Evolutionary conservation across 2,888 invertebrate genomes (phyloP).

Genomic region (Willowsia nigromaculata): DNA sequence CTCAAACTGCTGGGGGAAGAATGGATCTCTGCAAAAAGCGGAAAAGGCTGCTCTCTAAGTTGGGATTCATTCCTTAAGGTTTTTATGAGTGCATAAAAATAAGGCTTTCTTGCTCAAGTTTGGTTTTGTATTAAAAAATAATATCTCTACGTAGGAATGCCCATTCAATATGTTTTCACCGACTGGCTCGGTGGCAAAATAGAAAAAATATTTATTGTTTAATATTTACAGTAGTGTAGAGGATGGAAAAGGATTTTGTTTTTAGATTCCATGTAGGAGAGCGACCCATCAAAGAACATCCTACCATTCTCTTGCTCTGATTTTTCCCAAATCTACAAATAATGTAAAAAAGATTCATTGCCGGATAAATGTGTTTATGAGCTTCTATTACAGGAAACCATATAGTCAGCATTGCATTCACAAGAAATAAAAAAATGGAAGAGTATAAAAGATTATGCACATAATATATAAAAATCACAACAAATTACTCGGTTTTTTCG

Average conservation of each 20-base stretch:
- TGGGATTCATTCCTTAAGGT: slow-evolving; percentile 38
- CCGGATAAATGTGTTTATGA: slow-evolving; percentile 66
- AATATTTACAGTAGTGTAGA: background rate
- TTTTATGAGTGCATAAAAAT: slow-evolving; percentile 28
- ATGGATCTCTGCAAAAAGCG: background rate
- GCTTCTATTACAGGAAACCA: slow-evolving; percentile 66
- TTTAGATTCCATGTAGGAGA: slow-evolving; percentile 20
- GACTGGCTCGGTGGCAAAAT: background rate
- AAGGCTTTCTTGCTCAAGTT: slow-evolving; percentile 9
- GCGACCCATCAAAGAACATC: slow-evolving; percentile 4
- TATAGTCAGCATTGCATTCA: slow-evolving; percentile 52
- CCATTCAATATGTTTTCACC: slow-evolving; percentile 4
- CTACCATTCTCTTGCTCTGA: slow-evolving; percentile 26
- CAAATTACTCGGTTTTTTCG: slow-evolving; percentile 68
- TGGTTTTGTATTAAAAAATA: background rate
- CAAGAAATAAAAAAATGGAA: slow-evolving; percentile 19
- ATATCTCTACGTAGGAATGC: background rate
- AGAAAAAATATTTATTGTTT: slow-evolving; percentile 28
- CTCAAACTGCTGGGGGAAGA: slow-evolving; percentile 28
- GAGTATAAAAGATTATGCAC: slow-evolving; percentile 56
- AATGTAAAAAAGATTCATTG: slow-evolving; percentile 57
- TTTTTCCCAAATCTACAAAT: slow-evolving; percentile 41
- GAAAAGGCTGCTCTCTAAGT: background rate
- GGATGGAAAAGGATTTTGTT: background rate
- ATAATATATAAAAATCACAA: slow-evolving; percentile 67